A percentile compares a stretch with the other conserved stretches of the same genome.
Evolutionary conservation across 2,888 invertebrate genomes (phyloP).

Genomic region (Rhogogaster chlorosoma): DNA sequence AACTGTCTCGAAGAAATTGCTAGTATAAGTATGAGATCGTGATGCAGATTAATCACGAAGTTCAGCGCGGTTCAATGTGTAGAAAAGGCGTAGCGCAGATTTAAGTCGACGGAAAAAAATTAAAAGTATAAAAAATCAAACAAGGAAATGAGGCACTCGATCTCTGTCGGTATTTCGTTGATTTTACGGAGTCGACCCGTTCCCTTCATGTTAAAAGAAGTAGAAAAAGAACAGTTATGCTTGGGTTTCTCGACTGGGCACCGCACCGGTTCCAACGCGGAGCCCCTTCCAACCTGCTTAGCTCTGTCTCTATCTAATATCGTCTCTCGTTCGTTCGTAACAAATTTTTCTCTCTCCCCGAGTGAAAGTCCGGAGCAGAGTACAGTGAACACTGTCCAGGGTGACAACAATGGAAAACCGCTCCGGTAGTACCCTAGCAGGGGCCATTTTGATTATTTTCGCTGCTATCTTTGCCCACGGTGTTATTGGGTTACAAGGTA

Average conservation of each 20-base stretch:
- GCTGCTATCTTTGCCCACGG: not conserved
- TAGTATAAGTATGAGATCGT: not conserved
- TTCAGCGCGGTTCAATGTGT: not conserved
- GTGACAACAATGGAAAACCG: slow-evolving; percentile 42
- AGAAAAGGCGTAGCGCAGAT: not conserved
- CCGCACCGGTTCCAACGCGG: not conserved
- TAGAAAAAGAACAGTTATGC: slow-evolving; percentile 9
- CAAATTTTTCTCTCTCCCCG: slow-evolving; percentile 26
- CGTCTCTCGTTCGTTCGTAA: slow-evolving; percentile 13
- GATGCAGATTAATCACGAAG: not conserved
- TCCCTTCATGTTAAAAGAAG: not conserved
- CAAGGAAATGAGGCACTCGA: not conserved
- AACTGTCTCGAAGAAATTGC: not conserved
- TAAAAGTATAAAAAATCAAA: not conserved
- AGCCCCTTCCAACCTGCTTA: slow-evolving; percentile 20
- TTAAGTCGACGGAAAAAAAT: not conserved
- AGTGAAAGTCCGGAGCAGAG: slow-evolving; percentile 44
- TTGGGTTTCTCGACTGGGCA: not conserved
- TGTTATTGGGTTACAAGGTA: slow-evolving; percentile 3
- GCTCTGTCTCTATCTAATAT: slow-evolving; percentile 18
- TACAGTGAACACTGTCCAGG: slow-evolving; percentile 29
- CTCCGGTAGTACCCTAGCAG: slow-evolving; percentile 9
- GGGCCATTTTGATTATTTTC: slow-evolving; percentile 36
- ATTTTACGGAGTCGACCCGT: not conserved
- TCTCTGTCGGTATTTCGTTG: not conserved